Conservation (phyloP, 2,113 vertebrate species). For the Haemorhous mexicanus region DNA sequence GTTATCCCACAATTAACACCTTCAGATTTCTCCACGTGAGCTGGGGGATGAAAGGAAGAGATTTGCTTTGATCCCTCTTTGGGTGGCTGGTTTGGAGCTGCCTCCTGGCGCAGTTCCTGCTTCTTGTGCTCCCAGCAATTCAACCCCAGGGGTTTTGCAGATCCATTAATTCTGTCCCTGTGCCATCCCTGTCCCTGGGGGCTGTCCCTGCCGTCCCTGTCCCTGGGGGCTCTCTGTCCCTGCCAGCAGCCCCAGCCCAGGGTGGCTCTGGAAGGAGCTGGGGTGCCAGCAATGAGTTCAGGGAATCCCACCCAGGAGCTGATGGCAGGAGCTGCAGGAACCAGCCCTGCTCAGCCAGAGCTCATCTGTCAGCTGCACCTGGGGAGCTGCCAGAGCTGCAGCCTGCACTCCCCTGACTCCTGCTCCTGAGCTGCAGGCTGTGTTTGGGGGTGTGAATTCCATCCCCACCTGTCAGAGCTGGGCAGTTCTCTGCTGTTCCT, state of each 20-base stretch:
- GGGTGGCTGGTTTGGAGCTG: neutral
- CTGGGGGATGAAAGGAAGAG: neutral
- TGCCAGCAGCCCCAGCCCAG: neutral
- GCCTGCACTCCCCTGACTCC: rapidly evolving
- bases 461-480: too few relatives aligned
- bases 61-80: neutral
- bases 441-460: too few relatives aligned
- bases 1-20: neutral
- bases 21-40: rapidly evolving
- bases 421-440: too few relatives aligned
- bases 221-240: neutral
- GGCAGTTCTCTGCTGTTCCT: too few relatives aligned
- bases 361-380: neutral
- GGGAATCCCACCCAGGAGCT: neutral
- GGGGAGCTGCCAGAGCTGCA: neutral
- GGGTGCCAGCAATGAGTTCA: neutral
- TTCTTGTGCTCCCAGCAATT: neutral
- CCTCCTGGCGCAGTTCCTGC: neutral
- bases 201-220: neutral
- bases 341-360: neutral
- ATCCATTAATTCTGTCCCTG: neutral
- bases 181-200: neutral
- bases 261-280: neutral
- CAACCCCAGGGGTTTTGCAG: neutral
- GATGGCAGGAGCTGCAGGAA: neutral